Evolutionary conservation across 2,113 vertebrate species (phyloP).

Genomic region (Calidris pugnax): DNA sequence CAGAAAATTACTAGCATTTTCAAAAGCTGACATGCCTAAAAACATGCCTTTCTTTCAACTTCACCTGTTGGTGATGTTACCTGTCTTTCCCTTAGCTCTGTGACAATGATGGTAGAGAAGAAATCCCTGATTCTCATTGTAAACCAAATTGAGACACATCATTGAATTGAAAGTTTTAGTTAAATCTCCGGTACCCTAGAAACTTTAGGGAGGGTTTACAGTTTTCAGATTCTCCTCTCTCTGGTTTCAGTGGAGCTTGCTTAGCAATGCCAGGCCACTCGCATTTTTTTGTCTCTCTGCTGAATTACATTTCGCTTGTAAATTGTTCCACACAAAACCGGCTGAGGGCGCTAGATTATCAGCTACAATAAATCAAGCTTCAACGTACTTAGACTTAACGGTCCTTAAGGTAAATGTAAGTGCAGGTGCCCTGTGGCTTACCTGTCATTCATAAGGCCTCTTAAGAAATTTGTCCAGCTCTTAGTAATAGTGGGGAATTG

Average conservation of each 20-base stretch:
- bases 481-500: neutral
- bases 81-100: neutral
- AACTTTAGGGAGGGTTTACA: neutral
- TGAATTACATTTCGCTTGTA: neutral
- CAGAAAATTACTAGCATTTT: neutral
- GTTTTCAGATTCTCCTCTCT: neutral
- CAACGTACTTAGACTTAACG: neutral
- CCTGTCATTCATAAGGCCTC: neutral
- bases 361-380: neutral
- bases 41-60: neutral
- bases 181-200: neutral
- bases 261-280: neutral
- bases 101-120: neutral
- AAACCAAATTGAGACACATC: neutral
- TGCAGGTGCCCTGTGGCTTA: neutral
- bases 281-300: neutral
- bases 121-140: neutral
- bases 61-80: neutral
- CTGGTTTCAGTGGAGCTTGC: neutral
- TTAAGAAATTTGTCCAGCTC: neutral
- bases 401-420: neutral
- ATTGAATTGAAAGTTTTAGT: neutral
- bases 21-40: neutral
- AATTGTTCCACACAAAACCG: neutral
- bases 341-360: slow-evolving; percentile 47